These are phyloP conservation scores for Synergus itoensis DNA, from an alignment of 2,888 invertebrate species.

Conservation along the genomic window DNA sequence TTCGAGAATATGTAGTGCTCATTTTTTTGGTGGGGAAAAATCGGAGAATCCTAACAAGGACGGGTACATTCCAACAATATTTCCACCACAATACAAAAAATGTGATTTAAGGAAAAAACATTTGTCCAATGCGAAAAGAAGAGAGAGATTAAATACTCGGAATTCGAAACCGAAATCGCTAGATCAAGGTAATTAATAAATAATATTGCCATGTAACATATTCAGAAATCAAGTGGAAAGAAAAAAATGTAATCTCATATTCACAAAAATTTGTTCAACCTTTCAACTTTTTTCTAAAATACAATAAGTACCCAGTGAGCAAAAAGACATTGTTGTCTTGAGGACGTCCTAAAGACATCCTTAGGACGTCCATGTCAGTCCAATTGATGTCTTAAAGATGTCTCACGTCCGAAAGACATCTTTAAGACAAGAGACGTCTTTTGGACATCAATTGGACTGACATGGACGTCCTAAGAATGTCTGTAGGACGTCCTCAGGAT, in stretches of 20 bases:
- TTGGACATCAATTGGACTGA: no score
- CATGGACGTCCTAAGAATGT: no score
- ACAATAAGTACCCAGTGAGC: no score
- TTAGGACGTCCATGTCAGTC: no score
- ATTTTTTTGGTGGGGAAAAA: constrained; percentile 49
- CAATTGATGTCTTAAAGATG: no score
- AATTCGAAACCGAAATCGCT: background rate
- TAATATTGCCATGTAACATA: background rate
- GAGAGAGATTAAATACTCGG: background rate
- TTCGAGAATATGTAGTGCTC: constrained; percentile 45
- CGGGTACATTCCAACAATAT: constrained; percentile 49
- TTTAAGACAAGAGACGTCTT: no score
- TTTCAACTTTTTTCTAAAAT: background rate
- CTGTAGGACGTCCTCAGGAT: no score
- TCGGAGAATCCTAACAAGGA: constrained; percentile 41
- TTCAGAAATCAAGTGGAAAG: no score
- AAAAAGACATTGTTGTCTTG: no score
- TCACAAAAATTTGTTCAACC: background rate
- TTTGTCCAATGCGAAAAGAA: background rate
- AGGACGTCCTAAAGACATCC: no score
- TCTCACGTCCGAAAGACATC: no score
- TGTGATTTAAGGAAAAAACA: background rate
- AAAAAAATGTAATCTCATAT: no score
- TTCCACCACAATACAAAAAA: constrained; percentile 34
- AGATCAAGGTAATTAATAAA: background rate